A percentile compares a stretch with the other conserved stretches of the same genome.
These are phyloP conservation scores for Axis porcinus DNA, from an alignment of 2,113 vertebrate species.

Conservation along the genomic window DNA sequence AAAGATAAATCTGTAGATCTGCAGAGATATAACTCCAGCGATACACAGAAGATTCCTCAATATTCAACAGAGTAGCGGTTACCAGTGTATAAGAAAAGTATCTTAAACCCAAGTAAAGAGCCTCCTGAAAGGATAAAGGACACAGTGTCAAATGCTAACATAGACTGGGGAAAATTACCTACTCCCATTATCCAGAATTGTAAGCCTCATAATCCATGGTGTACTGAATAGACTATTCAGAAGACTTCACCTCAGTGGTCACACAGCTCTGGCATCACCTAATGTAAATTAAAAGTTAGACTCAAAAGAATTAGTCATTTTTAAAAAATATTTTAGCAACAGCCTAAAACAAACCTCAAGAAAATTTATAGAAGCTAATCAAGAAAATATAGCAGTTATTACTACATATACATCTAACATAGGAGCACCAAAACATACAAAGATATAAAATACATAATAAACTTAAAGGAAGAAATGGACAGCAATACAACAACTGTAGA, in stretches of 20 bases:
- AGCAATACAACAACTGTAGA: neutral
- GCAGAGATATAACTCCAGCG: neutral
- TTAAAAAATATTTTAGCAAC: neutral
- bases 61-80: neutral
- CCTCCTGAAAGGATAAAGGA: neutral
- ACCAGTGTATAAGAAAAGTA: neutral
- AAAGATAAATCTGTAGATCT: neutral
- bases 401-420: neutral
- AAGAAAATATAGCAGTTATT: neutral
- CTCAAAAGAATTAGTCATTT: neutral
- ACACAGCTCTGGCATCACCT: neutral
- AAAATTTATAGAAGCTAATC: neutral
- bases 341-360: neutral
- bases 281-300: neutral
- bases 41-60: neutral
- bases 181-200: neutral
- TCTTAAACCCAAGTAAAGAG: neutral
- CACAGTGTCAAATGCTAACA: neutral
- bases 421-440: neutral
- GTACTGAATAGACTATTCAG: neutral
- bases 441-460: neutral
- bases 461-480: neutral
- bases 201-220: neutral
- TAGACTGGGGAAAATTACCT: too few relatives aligned
- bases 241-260: neutral